Percentiles rank a stretch among this genome's conserved stretches.
Evolutionary conservation across 2,888 invertebrate genomes (phyloP).

Genomic region (Ophion slaviceki): DNA sequence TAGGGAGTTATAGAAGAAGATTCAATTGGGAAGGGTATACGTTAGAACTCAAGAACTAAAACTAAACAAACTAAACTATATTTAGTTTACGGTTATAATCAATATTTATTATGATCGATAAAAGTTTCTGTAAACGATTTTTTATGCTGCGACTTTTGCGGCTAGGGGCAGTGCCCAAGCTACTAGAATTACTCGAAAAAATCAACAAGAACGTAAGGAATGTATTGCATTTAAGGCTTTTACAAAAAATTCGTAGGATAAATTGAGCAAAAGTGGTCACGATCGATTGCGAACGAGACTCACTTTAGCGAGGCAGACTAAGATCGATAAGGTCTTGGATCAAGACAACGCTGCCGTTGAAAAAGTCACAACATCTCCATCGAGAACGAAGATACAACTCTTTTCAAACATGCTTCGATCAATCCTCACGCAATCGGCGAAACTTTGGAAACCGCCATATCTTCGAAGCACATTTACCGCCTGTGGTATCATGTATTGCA

Average conservation of each 20-base stretch:
- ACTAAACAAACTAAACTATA: too few species aligned
- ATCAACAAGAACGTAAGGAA: too few species aligned
- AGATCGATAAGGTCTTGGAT: background rate
- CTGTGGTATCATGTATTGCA: slow-evolving; percentile 91
- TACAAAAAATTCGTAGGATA: slow-evolving; percentile 41
- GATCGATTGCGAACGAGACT: slow-evolving; percentile 48
- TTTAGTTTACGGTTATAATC: too few species aligned
- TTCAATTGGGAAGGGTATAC: too few species aligned
- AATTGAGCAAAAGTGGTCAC: slow-evolving; percentile 60
- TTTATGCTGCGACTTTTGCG: too few species aligned
- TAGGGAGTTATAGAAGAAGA: too few species aligned
- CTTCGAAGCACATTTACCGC: slow-evolving; percentile 89
- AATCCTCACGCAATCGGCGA: slow-evolving; percentile 89
- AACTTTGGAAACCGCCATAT: slow-evolving; percentile 89
- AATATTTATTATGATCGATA: too few species aligned
- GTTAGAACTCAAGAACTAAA: too few species aligned
- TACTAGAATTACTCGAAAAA: background rate
- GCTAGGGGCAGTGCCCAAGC: too few species aligned
- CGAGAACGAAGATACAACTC: slow-evolving; percentile 12
- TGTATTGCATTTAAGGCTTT: background rate
- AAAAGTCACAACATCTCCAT: background rate
- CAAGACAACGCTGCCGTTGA: background rate
- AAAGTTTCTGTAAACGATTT: too few species aligned
- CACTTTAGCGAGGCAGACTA: slow-evolving; percentile 5
- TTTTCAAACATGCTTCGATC: slow-evolving; percentile 79